Conservation (phyloP, 2,113 vertebrate species). For the Hypanus sabinus region DNA sequence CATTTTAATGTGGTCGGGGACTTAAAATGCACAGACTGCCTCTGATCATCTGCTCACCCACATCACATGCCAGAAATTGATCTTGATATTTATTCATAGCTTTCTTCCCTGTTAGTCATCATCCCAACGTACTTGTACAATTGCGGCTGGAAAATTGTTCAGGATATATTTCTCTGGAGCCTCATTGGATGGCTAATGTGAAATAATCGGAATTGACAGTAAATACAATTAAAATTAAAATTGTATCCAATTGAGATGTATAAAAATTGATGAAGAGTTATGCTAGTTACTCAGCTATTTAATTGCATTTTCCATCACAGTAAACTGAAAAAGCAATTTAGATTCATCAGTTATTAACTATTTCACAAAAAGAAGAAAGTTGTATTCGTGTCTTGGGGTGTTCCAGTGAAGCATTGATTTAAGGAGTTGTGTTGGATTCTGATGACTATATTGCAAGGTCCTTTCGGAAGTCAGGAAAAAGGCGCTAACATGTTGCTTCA, state of each 20-base stretch:
- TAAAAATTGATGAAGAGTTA: not conserved
- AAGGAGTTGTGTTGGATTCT: not conserved
- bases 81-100: not conserved
- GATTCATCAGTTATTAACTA: not conserved
- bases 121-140: no score
- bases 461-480: no score
- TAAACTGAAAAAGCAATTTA: not conserved
- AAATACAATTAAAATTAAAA: not conserved
- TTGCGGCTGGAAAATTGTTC: not conserved
- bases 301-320: not conserved
- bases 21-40: not conserved
- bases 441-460: no score
- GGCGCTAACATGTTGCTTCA: no score
- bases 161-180: not conserved
- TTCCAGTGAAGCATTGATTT: not conserved
- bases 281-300: not conserved
- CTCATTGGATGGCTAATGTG: not conserved
- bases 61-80: not conserved
- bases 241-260: not conserved
- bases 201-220: not conserved
- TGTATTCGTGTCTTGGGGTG: no score
- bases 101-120: not conserved
- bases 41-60: not conserved
- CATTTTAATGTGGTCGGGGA: slow-evolving; percentile 17
- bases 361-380: not conserved